Evolutionary conservation across 2,888 invertebrate species (phyloP), one percentile per base, ranked within the genome.

Genomic region (Epistrophe grossulariae): DNA sequence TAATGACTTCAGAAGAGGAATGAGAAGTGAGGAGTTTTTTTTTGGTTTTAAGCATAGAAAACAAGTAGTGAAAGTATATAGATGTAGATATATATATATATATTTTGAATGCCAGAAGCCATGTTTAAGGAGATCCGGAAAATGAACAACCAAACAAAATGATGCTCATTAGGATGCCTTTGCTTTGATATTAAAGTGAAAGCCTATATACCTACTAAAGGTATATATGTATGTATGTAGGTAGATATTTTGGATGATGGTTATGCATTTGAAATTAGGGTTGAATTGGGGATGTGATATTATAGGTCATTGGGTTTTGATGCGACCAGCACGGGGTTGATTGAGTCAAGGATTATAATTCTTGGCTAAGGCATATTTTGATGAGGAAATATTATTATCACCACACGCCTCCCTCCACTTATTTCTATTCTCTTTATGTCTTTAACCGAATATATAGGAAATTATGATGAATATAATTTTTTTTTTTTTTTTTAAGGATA

Each of bases 221-320:
- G 4, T n/a, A 15, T 43, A n/a, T 5, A 15, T 45, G 8, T 48
- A n/a, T 45, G n/a, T 45, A 45, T n/a, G 24, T 24, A 24, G 24
- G 3, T 24, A 24, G 24, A 24, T 2, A 31, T 38, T 7, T 35
- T 24, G 43, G 62, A 10, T 62, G 15, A 62, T 62, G 64, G 62
- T 81, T 71, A 74, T 85, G 85, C 85, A 85, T 85, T 71, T 55
- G 62, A 74, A 85, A 81, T 82, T 71, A 81, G 71, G 72, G 68
- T 73, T 64, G 72, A 79, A 74, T 83, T 73, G 55, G 71, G 71
- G 55, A 19, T 31, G 48, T 48, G 48, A 73, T 81, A 78, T 81
- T 78, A 38, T 77, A 55, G 81, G 73, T 73, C 80, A 78, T 81
- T 50, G 60, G 57, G 8, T 50, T 71, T 71, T 66, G 24, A 43